These are phyloP conservation scores for Actinostola sp. DNA, from an alignment of 92 coral and sea anemone species.

Conservation along the genomic window DNA sequence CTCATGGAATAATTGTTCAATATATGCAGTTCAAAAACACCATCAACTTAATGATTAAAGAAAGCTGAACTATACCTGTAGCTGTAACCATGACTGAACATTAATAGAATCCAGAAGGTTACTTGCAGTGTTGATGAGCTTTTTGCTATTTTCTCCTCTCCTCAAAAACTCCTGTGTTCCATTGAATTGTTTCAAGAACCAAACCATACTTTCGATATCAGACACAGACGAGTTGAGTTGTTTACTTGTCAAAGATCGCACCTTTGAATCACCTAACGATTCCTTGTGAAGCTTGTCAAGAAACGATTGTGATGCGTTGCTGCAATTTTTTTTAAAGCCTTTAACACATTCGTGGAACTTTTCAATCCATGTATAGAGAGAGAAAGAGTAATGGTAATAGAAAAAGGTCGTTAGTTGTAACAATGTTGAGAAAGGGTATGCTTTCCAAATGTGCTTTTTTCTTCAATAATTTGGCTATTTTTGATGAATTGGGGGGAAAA, in stretches of 20 bases:
- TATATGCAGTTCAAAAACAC: not conserved
- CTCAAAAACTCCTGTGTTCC: not conserved
- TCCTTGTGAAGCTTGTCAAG: slow-evolving; percentile 8
- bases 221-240: not conserved
- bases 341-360: not conserved
- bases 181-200: slow-evolving; percentile 1
- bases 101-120: slow-evolving; percentile 14
- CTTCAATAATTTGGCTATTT: too few relatives aligned
- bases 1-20: not conserved
- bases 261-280: not conserved
- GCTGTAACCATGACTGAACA: not conserved
- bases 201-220: not conserved
- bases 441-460: too few relatives aligned
- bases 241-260: slow-evolving; percentile 1
- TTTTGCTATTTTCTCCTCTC: slow-evolving; percentile 4
- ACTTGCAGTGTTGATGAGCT: not conserved
- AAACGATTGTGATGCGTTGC: not conserved
- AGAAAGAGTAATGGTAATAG: not conserved
- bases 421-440: too few relatives aligned
- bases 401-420: not conserved
- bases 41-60: not conserved
- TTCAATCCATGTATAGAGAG: not conserved
- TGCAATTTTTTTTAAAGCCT: slow-evolving; percentile 1
- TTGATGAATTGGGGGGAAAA: too few relatives aligned
- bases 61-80: slow-evolving; percentile 17